These are phyloP conservation scores for Ciconia stormi DNA, from an alignment of 2,113 vertebrate species.

Conservation along the genomic window DNA sequence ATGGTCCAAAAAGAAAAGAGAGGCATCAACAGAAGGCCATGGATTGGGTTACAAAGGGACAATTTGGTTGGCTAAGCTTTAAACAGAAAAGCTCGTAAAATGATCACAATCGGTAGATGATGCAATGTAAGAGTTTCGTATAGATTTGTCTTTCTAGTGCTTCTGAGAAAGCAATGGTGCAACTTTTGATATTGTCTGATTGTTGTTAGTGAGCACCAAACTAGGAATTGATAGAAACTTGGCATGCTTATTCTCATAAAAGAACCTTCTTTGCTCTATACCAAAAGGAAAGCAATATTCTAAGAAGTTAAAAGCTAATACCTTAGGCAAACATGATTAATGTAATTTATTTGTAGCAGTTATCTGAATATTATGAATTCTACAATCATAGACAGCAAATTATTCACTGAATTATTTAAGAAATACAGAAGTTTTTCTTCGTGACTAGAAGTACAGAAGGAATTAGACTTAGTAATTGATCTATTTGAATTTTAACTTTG, in stretches of 20 bases:
- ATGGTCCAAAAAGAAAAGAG: background rate
- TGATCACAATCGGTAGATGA: background rate
- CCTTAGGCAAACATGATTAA: background rate
- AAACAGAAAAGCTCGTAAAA: background rate
- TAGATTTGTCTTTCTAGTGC: background rate
- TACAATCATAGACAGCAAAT: background rate
- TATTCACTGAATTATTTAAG: background rate
- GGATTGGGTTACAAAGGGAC: background rate
- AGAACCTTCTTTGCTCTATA: background rate
- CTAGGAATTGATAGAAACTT: background rate
- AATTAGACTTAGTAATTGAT: background rate
- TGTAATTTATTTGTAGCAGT: background rate
- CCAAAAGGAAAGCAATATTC: background rate
- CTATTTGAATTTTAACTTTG: background rate
- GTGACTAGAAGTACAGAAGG: background rate
- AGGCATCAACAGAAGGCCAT: background rate
- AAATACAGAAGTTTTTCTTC: background rate
- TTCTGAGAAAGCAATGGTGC: background rate
- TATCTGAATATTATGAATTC: background rate
- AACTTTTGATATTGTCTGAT: background rate
- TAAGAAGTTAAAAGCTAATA: background rate
- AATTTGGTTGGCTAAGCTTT: background rate
- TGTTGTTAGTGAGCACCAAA: background rate
- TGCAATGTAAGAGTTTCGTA: background rate
- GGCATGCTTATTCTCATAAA: background rate